A percentile compares a stretch with the other conserved stretches of the same genome.
These are phyloP conservation scores for Plebejus anna DNA, from an alignment of 2,888 invertebrate species.

Conservation along the genomic window DNA sequence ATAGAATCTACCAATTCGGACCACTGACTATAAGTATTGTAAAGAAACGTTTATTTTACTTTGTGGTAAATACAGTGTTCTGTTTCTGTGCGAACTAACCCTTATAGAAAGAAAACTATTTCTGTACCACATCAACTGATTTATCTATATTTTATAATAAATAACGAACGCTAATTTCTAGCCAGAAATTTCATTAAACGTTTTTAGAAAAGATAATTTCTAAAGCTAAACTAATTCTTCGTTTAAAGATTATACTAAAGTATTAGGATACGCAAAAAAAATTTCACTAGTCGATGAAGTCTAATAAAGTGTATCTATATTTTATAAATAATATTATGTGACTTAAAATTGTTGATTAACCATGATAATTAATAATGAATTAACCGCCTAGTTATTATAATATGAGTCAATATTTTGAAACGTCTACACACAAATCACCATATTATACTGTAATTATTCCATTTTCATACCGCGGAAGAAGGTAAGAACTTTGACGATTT, in stretches of 20 bases:
- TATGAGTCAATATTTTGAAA: conserved; percentile 3
- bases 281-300: background rate
- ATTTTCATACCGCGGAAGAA: background rate
- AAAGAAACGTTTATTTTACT: too few relatives aligned
- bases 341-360: background rate
- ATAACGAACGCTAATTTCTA: conserved; percentile 2
- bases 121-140: background rate
- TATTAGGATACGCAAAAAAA: background rate
- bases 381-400: background rate
- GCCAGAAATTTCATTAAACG: background rate
- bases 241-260: background rate
- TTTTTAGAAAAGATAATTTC: background rate
- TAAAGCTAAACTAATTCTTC: conserved; percentile 2
- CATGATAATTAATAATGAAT: background rate
- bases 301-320: background rate
- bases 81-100: background rate
- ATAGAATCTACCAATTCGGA: too few relatives aligned
- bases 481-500: background rate
- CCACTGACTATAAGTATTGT: too few relatives aligned
- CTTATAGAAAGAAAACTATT: background rate
- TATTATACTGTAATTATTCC: background rate
- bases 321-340: conserved; percentile 9
- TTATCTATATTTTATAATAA: background rate
- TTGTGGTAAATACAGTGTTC: too few relatives aligned
- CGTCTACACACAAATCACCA: background rate